Conservation (phyloP, 2,113 vertebrate species). For the Chionodraco myersi region DNA sequence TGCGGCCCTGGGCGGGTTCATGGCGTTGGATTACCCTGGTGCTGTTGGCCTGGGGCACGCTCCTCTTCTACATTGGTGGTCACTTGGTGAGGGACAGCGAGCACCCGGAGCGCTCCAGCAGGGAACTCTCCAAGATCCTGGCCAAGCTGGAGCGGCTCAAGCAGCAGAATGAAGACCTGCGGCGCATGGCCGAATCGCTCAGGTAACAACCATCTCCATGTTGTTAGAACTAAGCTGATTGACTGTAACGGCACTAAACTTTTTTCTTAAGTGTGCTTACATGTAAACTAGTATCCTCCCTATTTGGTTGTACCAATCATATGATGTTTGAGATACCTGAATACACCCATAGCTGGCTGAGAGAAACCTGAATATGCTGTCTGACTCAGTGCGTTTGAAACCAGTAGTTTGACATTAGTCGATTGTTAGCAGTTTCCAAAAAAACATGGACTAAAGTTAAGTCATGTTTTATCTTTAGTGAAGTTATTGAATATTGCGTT, state of each 20-base stretch:
- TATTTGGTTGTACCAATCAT: neutral
- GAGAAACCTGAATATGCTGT: neutral
- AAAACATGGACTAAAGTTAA: too few relatives aligned
- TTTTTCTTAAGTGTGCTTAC: too few relatives aligned
- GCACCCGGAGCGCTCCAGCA: conserved; percentile 94
- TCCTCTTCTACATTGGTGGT: conserved; percentile 98
- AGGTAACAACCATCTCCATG: conserved; percentile 79
- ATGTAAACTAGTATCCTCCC: neutral
- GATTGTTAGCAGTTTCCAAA: too few relatives aligned
- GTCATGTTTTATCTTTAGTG: too few relatives aligned
- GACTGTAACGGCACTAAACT: neutral
- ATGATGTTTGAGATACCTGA: neutral
- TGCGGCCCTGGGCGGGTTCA: conserved; percentile 98
- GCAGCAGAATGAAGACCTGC: conserved; percentile 98
- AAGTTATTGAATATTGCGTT: too few relatives aligned
- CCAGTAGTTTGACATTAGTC: neutral
- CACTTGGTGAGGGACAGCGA: conserved; percentile 97
- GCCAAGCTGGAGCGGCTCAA: conserved; percentile 98
- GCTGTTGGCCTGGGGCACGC: conserved; percentile 97
- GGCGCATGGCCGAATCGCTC: conserved; percentile 97
- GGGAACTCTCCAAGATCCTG: conserved; percentile 97
- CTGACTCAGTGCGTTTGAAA: neutral
- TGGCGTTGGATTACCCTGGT: conserved; percentile 99
- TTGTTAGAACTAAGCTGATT: neutral
- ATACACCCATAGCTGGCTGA: neutral